Conservation (phyloP, 2,797 vertebrate species). For the Nyctibius grandis region DNA sequence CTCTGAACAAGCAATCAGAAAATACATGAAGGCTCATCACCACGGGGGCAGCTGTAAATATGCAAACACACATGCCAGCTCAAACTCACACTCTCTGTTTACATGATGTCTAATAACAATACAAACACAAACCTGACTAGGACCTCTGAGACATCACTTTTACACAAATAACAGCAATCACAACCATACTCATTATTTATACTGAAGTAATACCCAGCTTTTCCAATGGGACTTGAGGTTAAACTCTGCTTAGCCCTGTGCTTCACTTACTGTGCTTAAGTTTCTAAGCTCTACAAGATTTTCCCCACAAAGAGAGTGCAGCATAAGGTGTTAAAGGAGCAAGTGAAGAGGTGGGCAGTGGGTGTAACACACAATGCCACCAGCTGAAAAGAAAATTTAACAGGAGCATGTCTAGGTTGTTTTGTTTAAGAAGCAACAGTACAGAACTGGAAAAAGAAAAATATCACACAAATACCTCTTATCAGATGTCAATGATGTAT, state of each 20-base stretch:
- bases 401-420: neutral
- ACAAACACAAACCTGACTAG: neutral
- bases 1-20: neutral
- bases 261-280: neutral
- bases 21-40: neutral
- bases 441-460: neutral
- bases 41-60: neutral
- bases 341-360: neutral
- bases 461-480: neutral
- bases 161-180: neutral
- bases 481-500: neutral
- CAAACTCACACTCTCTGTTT: neutral
- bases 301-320: neutral
- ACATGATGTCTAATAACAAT: neutral
- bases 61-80: rapidly evolving
- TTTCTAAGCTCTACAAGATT: neutral
- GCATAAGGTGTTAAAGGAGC: neutral
- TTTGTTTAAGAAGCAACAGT: neutral
- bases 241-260: neutral
- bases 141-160: neutral
- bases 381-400: neutral
- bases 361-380: neutral
- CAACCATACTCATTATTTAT: neutral
- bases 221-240: neutral
- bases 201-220: neutral